Percentiles rank a stretch among this genome's conserved stretches.
These are phyloP conservation scores for Hecatera dysodea DNA, from an alignment of 2,888 invertebrate species.

Conservation along the genomic window DNA sequence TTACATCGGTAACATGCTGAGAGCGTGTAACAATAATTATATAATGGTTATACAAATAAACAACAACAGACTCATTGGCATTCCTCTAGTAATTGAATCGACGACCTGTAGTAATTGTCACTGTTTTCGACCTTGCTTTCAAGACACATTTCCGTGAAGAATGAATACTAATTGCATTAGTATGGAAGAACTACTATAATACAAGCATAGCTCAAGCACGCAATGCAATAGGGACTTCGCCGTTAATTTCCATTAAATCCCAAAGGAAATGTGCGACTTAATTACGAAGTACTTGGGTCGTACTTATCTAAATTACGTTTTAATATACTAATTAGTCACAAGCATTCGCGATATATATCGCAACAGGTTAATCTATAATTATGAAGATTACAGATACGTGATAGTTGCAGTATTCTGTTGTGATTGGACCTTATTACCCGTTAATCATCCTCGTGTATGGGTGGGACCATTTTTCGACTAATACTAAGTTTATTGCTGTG, in stretches of 20 bases:
- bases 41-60: slow-evolving; percentile 25
- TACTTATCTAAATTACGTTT: slow-evolving; percentile 43
- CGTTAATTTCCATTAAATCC: slow-evolving; percentile 29
- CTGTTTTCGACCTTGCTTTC: slow-evolving; percentile 12
- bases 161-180: slow-evolving; percentile 33
- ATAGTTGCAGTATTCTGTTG: slow-evolving; percentile 14
- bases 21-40: background rate
- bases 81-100: slow-evolving; percentile 51
- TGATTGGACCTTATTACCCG: slow-evolving; percentile 2
- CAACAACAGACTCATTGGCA: slow-evolving; percentile 38
- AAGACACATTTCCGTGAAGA: slow-evolving; percentile 23
- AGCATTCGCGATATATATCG: slow-evolving; percentile 26
- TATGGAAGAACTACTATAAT: background rate
- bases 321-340: slow-evolving; percentile 53
- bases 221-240: slow-evolving; percentile 9
- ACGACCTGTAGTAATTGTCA: slow-evolving; percentile 32
- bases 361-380: slow-evolving; percentile 49
- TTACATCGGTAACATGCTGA: background rate
- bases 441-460: slow-evolving; percentile 5
- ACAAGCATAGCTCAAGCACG: background rate
- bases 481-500: slow-evolving; percentile 9
- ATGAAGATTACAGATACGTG: slow-evolving; percentile 29
- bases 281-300: slow-evolving; percentile 24
- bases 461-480: slow-evolving; percentile 10
- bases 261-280: slow-evolving; percentile 20